Evolutionary conservation across 2,888 invertebrate genomes (phyloP).

Genomic region (Cryptocephalus moraei): DNA sequence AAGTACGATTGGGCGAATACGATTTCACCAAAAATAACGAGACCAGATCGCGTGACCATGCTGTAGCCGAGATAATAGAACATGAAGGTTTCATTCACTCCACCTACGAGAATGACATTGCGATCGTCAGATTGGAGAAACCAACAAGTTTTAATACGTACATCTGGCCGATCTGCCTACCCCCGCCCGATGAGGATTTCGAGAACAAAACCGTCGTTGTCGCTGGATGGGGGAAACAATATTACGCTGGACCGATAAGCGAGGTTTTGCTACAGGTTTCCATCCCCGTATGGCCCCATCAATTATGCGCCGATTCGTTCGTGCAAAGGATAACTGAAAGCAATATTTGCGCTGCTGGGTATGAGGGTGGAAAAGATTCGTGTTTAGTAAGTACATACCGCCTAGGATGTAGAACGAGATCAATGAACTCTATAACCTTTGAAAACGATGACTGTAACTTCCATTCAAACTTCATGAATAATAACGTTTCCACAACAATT

Average conservation of each 20-base stretch:
- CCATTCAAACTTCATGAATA: no score
- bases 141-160: constrained; percentile 63
- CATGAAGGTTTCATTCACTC: constrained; percentile 58
- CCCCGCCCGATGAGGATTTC: constrained; percentile 51
- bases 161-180: constrained; percentile 78
- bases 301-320: constrained; percentile 52
- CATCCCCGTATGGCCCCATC: constrained; percentile 67
- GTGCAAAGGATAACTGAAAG: constrained; percentile 55
- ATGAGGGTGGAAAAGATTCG: constrained; percentile 68
- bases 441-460: no score
- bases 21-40: constrained; percentile 59
- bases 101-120: constrained; percentile 69
- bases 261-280: constrained; percentile 62
- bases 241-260: constrained; percentile 53
- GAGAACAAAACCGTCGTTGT: constrained; percentile 54
- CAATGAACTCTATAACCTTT: no score
- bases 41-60: constrained; percentile 59
- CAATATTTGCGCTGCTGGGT: constrained; percentile 66
- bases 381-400: constrained; percentile 53
- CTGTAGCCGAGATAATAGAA: constrained; percentile 51
- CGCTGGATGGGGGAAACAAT: constrained; percentile 71
- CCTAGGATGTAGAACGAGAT: background rate
- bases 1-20: constrained; percentile 72
- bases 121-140: constrained; percentile 56
- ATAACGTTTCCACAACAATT: no score